Conservation (phyloP, 1,140 invertebrate species). For the Zeugodacus cucurbitae region DNA sequence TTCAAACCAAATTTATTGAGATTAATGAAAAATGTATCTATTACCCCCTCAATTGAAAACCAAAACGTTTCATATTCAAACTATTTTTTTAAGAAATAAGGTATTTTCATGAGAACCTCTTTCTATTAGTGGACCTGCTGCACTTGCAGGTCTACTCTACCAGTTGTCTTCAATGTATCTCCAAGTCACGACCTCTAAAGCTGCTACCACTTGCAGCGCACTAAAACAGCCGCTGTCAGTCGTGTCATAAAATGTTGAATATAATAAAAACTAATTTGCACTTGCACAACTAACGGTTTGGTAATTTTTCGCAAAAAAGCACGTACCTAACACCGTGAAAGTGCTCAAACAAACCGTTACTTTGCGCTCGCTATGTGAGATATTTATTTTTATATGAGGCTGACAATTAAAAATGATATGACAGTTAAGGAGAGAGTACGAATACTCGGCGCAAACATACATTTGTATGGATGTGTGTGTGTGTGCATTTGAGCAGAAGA, state of each 20-base stretch:
- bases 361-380: not conserved
- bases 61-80: too few species aligned
- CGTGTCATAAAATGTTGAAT: not conserved
- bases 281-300: not conserved
- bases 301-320: not conserved
- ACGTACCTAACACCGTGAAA: not conserved
- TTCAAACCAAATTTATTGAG: too few species aligned
- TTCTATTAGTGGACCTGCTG: too few species aligned
- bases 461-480: not conserved
- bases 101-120: too few species aligned
- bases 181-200: too few species aligned
- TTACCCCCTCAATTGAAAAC: too few species aligned
- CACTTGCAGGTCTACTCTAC: too few species aligned
- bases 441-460: not conserved
- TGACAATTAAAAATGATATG: conserved; percentile 23
- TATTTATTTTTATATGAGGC: conserved; percentile 10
- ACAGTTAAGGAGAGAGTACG: not conserved
- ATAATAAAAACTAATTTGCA: conserved; percentile 28
- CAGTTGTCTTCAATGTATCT: too few species aligned
- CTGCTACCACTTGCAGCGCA: not conserved
- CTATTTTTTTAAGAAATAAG: too few species aligned
- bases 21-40: too few species aligned
- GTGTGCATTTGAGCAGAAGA: not conserved
- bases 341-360: not conserved
- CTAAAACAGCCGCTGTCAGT: not conserved